phyloP scores from a whole-genome alignment of 2,888 invertebrate genomes.

The Agrochola macilenta region DNA sequence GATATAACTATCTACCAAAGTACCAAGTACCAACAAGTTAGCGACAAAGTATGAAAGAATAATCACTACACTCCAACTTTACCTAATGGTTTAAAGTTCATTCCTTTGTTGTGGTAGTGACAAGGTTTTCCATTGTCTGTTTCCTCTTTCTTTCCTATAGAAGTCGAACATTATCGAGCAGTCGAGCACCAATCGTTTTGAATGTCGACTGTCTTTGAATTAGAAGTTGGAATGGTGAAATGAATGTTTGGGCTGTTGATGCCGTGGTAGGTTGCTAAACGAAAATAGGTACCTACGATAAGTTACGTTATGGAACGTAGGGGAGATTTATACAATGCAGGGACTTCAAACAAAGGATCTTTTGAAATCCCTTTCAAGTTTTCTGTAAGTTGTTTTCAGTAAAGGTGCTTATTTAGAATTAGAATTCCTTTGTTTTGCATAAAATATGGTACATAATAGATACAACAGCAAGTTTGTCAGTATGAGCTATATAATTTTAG shows the following conservation, averaged over 20 bases:
- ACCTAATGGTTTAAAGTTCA: conserved; percentile 56
- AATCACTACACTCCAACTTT: conserved; percentile 40
- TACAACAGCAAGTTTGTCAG: background rate
- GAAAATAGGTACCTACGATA: background rate
- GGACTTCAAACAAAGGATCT: background rate
- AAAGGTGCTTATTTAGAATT: background rate
- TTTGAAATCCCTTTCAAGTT: background rate
- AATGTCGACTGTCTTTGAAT: conserved; percentile 22
- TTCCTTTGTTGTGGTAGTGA: conserved; percentile 50
- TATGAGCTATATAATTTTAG: background rate
- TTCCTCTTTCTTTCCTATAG: conserved; percentile 14
- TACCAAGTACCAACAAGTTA: conserved; percentile 2
- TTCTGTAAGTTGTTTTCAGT: too few species aligned
- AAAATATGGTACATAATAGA: too few species aligned
- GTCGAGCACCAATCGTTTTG: conserved; percentile 35
- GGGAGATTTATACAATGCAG: background rate
- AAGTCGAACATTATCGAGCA: conserved; percentile 31
- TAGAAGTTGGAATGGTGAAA: conserved; percentile 3
- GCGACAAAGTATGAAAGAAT: conserved; percentile 30
- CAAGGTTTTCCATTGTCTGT: conserved; percentile 47
- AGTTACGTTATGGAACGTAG: background rate
- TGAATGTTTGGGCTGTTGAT: background rate
- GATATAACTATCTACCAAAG: conserved; percentile 2
- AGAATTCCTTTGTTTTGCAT: too few species aligned
- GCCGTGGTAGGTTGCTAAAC: background rate